Conservation (phyloP, 1,140 invertebrate genomes). For the Antheraea mylitta region DNA sequence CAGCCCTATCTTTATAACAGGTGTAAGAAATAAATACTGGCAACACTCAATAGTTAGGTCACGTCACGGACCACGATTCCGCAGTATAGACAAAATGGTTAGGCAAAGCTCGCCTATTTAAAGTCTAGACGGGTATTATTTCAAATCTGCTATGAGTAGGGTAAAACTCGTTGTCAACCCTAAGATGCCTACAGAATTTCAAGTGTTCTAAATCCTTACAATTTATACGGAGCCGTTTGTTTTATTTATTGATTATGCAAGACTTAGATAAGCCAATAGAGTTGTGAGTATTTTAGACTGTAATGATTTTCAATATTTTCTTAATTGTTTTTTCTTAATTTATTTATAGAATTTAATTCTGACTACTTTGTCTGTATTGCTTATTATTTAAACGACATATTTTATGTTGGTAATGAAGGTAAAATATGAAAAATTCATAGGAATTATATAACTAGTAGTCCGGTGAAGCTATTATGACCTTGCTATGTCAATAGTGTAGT, state of each 20-base stretch:
- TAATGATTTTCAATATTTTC: no score
- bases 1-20: neutral
- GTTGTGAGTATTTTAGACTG: no score
- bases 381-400: no score
- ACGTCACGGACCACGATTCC: slow-evolving; percentile 14
- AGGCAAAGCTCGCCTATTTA: slow-evolving; percentile 11
- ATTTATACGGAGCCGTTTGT: slow-evolving; percentile 6
- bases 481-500: no score
- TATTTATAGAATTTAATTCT: no score
- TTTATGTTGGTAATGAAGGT: no score
- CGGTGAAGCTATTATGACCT: no score
- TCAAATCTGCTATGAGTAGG: slow-evolving; percentile 26
- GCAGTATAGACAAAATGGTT: slow-evolving; percentile 14
- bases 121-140: slow-evolving; percentile 26
- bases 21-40: neutral
- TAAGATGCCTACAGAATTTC: slow-evolving; percentile 23
- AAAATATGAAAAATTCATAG: no score
- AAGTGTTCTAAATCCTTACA: slow-evolving; percentile 16
- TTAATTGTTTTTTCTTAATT: no score
- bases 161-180: slow-evolving; percentile 16
- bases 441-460: no score
- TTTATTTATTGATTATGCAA: slow-evolving; percentile 5
- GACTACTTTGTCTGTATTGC: no score
- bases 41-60: slow-evolving; percentile 11
- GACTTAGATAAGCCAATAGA: neutral